These are phyloP conservation scores for Leucopternis melanops DNA, from an alignment of 2,113 vertebrate genomes.

Conservation along the genomic window DNA sequence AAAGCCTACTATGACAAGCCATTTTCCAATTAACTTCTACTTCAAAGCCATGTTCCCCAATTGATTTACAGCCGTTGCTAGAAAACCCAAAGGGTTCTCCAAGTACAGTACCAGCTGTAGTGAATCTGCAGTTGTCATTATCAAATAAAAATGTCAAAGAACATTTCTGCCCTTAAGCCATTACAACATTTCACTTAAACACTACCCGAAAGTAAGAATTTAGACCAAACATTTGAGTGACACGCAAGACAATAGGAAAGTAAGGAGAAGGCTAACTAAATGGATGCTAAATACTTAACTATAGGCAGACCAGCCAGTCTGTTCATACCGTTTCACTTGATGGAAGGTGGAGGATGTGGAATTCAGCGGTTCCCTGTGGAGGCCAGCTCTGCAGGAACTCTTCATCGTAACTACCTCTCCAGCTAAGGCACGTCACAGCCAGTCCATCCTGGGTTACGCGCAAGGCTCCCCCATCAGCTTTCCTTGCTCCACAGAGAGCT, in stretches of 20 bases:
- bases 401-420: conserved; percentile 68
- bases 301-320: not conserved
- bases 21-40: not conserved
- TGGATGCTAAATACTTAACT: not conserved
- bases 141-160: not conserved
- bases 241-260: rapidly evolving
- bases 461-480: not conserved
- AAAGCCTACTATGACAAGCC: not conserved
- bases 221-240: not conserved
- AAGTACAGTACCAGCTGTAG: not conserved
- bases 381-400: conserved; percentile 77
- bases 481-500: not conserved
- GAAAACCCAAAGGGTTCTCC: not conserved
- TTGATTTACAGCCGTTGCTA: conserved; percentile 12
- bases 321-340: conserved; percentile 73
- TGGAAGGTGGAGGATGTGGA: conserved; percentile 62
- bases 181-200: not conserved
- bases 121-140: not conserved
- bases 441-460: conserved; percentile 39
- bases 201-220: not conserved
- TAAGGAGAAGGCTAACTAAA: not conserved
- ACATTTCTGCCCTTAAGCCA: not conserved
- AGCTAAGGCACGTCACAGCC: conserved; percentile 72
- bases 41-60: conserved; percentile 19
- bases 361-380: conserved; percentile 76